Base-by-base conservation (phyloP, 2,797 vertebrate genomes). In the Callimico goeldii region DNA sequence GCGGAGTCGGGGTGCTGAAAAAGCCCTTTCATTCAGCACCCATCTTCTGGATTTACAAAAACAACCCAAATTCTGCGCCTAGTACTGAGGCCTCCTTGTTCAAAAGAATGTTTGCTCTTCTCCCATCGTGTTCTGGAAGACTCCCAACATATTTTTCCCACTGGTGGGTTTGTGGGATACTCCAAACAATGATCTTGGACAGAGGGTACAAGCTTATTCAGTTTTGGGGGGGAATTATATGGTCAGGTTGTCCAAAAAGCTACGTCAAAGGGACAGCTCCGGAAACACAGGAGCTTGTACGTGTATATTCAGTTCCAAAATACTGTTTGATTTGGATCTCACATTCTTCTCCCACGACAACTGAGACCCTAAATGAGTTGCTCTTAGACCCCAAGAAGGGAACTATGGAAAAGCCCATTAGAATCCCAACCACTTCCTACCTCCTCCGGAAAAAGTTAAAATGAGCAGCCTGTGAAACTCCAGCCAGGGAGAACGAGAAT, bases 361-460 rank as follows among this genome's bases (percentile, higher is more conserved):
- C 57, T n/a, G 72, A 95, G 26, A n/a, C 52, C 70, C 61, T 20
- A 36, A 58, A 73, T 30, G 30, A 67, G 76, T n/a, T 85, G 79
- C 33, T 81, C 92, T 84, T 90, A 86, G 84, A 76, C 28, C 8
- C 58, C 4, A 43, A 77, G 17, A 90, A 5, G 20, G 43, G 36
- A 96, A 81, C 41, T 70, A 64, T 39, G 15, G 8, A 70, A 93
- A 91, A 89, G 39, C 39, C 39, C 92, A 76, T 57, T 57, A 81
- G 75, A 92, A 81, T 52, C 39, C 36, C 61, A 67, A 58, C 12
- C 50, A 85, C 57, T 70, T 46, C 72, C 83, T 67, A 57, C 39
- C 52, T 86, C 86, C 77, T 81, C 80, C 92, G 88, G 84, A 82
- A 95, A 97, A 97, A 98, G 95, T 94, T 87, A 75, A 95, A 93